These are phyloP conservation scores for Trichomycterus rosablanca DNA, from an alignment of 2,113 vertebrate species.

Conservation along the genomic window DNA sequence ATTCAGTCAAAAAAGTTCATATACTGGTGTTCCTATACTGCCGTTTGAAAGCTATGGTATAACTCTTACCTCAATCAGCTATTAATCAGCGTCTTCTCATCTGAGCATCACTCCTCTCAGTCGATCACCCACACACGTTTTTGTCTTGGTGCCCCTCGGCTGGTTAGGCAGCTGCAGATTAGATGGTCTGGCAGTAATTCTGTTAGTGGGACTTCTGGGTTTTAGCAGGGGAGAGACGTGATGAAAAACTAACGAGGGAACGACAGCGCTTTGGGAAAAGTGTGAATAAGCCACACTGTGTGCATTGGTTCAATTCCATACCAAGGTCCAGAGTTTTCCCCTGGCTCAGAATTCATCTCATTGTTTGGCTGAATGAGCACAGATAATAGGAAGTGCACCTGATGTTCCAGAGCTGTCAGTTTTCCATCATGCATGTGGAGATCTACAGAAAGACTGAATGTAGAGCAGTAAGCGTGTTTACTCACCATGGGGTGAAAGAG, in stretches of 20 bases:
- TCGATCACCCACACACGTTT: constrained; percentile 11
- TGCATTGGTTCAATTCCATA: neutral
- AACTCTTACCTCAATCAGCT: no score
- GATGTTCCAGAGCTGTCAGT: neutral
- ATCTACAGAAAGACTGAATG: neutral
- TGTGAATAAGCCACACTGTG: no score
- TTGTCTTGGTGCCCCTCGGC: constrained; percentile 35
- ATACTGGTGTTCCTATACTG: no score
- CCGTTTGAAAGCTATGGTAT: no score
- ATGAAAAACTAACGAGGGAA: constrained; percentile 4
- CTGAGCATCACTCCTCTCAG: neutral
- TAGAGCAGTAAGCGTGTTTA: neutral
- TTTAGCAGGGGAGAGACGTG: constrained; percentile 14
- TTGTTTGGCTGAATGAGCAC: neutral
- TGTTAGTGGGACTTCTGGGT: constrained; percentile 47
- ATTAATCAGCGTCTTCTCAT: no score
- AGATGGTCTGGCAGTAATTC: constrained; percentile 49
- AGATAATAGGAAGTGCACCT: neutral
- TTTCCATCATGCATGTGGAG: neutral
- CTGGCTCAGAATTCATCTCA: neutral
- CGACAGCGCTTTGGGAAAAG: no score
- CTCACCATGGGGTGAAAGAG: neutral
- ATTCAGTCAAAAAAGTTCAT: no score
- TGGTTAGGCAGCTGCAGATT: constrained; percentile 47
- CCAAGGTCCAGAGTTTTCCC: no score